Conservation (phyloP, 1,140 invertebrate genomes). For the Ips typographus region DNA sequence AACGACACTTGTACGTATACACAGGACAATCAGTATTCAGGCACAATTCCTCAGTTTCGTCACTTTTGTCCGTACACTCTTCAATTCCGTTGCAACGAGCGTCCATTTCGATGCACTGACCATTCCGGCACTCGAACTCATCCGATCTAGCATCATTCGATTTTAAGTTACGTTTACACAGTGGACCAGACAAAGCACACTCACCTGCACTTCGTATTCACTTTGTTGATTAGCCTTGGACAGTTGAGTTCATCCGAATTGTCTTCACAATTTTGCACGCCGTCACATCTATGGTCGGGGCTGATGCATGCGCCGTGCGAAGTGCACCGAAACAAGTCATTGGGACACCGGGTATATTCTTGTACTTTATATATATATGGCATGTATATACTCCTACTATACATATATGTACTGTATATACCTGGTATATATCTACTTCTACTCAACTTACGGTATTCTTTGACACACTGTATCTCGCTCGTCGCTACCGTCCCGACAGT, state of each 20-base stretch:
- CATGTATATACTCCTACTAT: no score
- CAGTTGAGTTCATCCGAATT: constrained; percentile 58
- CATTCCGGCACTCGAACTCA: constrained; percentile 58
- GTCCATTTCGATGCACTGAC: constrained; percentile 58
- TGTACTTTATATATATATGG: constrained; percentile 10
- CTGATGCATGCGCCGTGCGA: constrained; percentile 59
- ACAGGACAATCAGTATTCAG: constrained; percentile 39
- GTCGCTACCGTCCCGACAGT: constrained; percentile 72
- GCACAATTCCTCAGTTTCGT: constrained; percentile 57
- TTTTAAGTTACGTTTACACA: no score
- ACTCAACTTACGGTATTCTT: no score
- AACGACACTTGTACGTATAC: constrained; percentile 43
- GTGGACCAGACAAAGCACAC: background rate
- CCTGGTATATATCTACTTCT: no score
- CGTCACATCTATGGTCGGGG: constrained; percentile 57
- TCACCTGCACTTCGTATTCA: constrained; percentile 36
- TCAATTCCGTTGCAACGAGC: constrained; percentile 55
- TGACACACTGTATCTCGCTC: constrained; percentile 52
- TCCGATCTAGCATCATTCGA: constrained; percentile 30
- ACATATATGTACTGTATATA: no score
- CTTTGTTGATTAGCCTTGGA: constrained; percentile 15
- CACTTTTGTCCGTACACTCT: constrained; percentile 63
- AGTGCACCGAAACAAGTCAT: constrained; percentile 54
- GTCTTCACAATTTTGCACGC: constrained; percentile 60
- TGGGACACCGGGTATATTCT: constrained; percentile 35